These are phyloP conservation scores for Rhagologus leucostigma DNA, from an alignment of 2,113 vertebrate genomes.

Conservation along the genomic window DNA sequence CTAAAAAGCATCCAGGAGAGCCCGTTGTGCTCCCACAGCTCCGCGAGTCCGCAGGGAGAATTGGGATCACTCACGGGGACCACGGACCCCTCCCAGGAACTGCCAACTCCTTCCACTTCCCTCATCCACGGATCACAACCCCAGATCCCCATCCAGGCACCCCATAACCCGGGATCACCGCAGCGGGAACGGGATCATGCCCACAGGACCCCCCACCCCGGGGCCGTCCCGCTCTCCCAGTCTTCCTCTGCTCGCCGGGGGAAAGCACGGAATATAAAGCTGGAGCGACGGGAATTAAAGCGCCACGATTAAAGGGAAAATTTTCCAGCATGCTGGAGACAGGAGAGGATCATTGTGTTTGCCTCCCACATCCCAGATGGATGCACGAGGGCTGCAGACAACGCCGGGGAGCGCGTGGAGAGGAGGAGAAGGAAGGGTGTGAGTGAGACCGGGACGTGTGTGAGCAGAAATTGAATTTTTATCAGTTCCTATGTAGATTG, in stretches of 20 bases:
- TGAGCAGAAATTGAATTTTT: slow-evolving; percentile 60
- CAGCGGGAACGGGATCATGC: fast-evolving
- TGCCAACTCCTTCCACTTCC: fast-evolving
- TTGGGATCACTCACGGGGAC: background rate
- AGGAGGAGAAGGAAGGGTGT: slow-evolving; percentile 53
- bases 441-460: slow-evolving; percentile 34
- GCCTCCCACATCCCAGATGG: slow-evolving; percentile 74
- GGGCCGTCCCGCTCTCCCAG: fast-evolving
- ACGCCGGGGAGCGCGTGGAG: background rate
- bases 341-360: slow-evolving; percentile 55
- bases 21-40: background rate
- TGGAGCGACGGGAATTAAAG: background rate
- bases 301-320: background rate
- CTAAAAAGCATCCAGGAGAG: background rate
- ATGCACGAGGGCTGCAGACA: slow-evolving; percentile 43
- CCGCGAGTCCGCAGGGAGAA: fast-evolving
- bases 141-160: fast-evolving
- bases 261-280: background rate
- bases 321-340: background rate
- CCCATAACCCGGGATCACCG: fast-evolving
- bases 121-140: background rate
- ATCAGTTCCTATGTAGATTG: slow-evolving; percentile 47
- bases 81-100: fast-evolving
- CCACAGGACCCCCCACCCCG: background rate
- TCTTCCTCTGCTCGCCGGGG: background rate